A percentile compares a stretch with the other conserved stretches of the same genome.
Evolutionary conservation across 2,888 invertebrate genomes (phyloP).

Genomic region (Xanthia icteritia): DNA sequence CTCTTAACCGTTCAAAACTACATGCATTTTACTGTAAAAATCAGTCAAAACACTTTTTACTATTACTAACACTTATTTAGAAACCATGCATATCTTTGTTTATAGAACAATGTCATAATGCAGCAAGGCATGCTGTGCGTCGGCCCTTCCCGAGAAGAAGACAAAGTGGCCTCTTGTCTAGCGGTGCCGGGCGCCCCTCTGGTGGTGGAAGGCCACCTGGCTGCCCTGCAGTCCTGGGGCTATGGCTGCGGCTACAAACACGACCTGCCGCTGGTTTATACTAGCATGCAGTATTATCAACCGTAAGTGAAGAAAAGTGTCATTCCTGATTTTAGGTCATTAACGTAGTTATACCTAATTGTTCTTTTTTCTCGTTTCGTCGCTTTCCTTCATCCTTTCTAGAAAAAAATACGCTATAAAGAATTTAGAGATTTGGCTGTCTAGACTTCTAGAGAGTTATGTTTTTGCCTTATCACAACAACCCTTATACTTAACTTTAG

Average conservation of each 20-base stretch:
- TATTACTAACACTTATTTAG: not conserved
- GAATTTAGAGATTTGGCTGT: not conserved
- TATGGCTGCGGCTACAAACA: slow-evolving; percentile 82
- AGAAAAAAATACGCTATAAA: not conserved
- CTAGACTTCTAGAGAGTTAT: not conserved
- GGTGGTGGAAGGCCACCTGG: slow-evolving; percentile 73
- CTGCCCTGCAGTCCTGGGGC: slow-evolving; percentile 84
- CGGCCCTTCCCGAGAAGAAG: slow-evolving; percentile 75
- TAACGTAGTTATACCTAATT: not conserved
- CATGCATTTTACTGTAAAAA: not conserved
- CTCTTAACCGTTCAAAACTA: not conserved
- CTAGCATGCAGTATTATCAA: slow-evolving; percentile 69
- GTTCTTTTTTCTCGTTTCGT: not conserved
- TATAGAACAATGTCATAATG: slow-evolving; percentile 72
- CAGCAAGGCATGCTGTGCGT: slow-evolving; percentile 77
- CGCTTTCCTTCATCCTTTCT: not conserved
- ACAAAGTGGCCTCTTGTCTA: slow-evolving; percentile 74
- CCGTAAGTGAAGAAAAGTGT: slow-evolving; percentile 64
- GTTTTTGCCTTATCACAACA: too few relatives aligned
- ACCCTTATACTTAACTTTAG: too few relatives aligned
- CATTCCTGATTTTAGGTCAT: not conserved
- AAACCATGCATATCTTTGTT: slow-evolving; percentile 21
- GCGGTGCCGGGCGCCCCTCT: slow-evolving; percentile 85
- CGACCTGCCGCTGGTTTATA: slow-evolving; percentile 83
- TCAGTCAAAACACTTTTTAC: not conserved